Conservation (phyloP, 2,797 vertebrate genomes). For the Cebuella pygmaea region DNA sequence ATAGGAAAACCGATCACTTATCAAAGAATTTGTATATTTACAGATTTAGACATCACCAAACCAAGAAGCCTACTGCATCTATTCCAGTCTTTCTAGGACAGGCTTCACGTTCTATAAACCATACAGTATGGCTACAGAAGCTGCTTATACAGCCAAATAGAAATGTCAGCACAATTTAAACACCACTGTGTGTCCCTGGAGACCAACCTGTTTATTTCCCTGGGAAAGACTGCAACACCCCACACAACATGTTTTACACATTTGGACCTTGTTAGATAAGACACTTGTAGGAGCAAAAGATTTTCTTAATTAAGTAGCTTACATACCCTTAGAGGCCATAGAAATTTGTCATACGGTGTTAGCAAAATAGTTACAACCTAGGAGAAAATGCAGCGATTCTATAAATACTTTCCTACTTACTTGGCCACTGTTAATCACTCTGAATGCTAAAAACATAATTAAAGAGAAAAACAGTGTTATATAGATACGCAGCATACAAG, state of each 20-base stretch:
- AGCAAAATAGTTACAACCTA: not conserved
- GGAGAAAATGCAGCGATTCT: constrained; percentile 50
- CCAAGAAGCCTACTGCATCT: not conserved
- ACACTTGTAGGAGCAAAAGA: not conserved
- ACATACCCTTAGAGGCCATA: not conserved
- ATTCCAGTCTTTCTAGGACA: not conserved
- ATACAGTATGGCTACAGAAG: not conserved
- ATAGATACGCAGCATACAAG: constrained; percentile 5
- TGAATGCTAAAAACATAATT: constrained; percentile 77
- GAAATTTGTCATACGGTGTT: not conserved
- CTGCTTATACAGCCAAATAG: not conserved
- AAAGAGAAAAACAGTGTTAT: constrained; percentile 74
- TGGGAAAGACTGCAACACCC: not conserved
- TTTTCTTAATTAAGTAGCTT: not conserved
- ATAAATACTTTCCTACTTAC: constrained; percentile 75
- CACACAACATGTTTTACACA: not conserved
- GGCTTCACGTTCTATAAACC: not conserved
- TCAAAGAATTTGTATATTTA: not conserved
- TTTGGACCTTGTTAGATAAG: not conserved
- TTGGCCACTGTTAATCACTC: constrained; percentile 75
- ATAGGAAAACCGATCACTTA: not conserved
- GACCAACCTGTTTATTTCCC: not conserved
- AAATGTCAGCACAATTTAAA: not conserved
- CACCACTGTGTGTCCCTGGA: not conserved
- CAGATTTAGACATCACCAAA: not conserved